These are phyloP conservation scores for Drosophila maculinotata DNA, from an alignment of 2,888 invertebrate genomes.

Conservation along the genomic window DNA sequence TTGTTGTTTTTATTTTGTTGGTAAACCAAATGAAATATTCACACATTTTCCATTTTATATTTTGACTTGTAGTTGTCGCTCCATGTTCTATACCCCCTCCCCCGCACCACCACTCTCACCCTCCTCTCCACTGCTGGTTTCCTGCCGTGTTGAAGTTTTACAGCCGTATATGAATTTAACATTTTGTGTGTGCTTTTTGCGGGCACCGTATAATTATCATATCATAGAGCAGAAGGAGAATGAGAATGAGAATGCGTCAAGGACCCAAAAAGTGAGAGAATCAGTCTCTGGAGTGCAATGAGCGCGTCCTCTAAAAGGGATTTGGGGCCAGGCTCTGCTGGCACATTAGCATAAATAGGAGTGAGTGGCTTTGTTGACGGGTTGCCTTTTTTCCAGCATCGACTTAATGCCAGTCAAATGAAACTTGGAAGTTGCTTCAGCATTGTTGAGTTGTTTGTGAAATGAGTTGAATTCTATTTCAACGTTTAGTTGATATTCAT, in stretches of 20 bases:
- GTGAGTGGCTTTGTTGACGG: slow-evolving; percentile 5
- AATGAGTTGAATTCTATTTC: neutral
- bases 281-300: slow-evolving; percentile 67
- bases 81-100: slow-evolving; percentile 27
- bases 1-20: slow-evolving; percentile 28
- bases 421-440: slow-evolving; percentile 15
- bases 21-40: slow-evolving; percentile 74
- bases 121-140: neutral
- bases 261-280: slow-evolving; percentile 18
- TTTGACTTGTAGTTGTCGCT: slow-evolving; percentile 71
- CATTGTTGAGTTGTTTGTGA: no score
- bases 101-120: neutral
- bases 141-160: slow-evolving; percentile 62
- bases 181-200: slow-evolving; percentile 69
- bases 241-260: slow-evolving; percentile 13
- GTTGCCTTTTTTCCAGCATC: neutral
- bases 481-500: neutral
- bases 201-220: slow-evolving; percentile 70
- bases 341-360: slow-evolving; percentile 60
- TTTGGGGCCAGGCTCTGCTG: slow-evolving; percentile 39
- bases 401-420: slow-evolving; percentile 27
- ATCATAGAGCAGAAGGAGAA: slow-evolving; percentile 61
- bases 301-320: slow-evolving; percentile 62
- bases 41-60: slow-evolving; percentile 76
- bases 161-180: slow-evolving; percentile 69